These are phyloP conservation scores for Thymallus thymallus DNA, from an alignment of 2,113 vertebrate species.

Conservation along the genomic window DNA sequence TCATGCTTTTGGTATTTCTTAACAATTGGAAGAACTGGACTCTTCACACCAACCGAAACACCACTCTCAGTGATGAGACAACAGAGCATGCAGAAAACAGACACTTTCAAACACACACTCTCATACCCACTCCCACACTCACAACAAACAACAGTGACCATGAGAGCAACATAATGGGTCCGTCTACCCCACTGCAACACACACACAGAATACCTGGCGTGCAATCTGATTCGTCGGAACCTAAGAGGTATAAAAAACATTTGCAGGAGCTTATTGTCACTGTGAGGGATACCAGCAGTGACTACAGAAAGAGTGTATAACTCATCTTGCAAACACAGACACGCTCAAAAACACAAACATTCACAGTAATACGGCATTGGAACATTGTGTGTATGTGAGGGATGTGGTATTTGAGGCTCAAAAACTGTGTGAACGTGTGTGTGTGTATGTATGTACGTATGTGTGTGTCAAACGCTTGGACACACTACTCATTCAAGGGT, in stretches of 20 bases:
- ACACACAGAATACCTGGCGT: constrained; percentile 90
- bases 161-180: constrained; percentile 60
- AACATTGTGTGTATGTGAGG: neutral
- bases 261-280: constrained; percentile 69
- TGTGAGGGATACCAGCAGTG: constrained; percentile 46
- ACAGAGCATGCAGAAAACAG: constrained; percentile 57
- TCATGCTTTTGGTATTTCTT: too few relatives aligned
- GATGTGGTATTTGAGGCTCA: neutral
- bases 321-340: constrained; percentile 11
- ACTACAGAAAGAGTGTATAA: constrained; percentile 34
- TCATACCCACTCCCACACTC: constrained; percentile 28
- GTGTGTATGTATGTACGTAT: neutral
- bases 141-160: constrained; percentile 47
- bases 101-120: constrained; percentile 6
- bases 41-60: neutral
- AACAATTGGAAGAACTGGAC: neutral
- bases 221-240: constrained; percentile 97
- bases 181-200: constrained; percentile 28
- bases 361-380: neutral
- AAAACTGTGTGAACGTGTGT: neutral
- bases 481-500: too few relatives aligned
- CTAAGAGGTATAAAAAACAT: constrained; percentile 84
- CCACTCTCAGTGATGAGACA: constrained; percentile 48
- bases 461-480: too few relatives aligned
- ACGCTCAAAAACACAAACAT: constrained; percentile 22